These are phyloP conservation scores for Xyrauchen texanus DNA, from an alignment of 2,113 vertebrate genomes.

Conservation along the genomic window DNA sequence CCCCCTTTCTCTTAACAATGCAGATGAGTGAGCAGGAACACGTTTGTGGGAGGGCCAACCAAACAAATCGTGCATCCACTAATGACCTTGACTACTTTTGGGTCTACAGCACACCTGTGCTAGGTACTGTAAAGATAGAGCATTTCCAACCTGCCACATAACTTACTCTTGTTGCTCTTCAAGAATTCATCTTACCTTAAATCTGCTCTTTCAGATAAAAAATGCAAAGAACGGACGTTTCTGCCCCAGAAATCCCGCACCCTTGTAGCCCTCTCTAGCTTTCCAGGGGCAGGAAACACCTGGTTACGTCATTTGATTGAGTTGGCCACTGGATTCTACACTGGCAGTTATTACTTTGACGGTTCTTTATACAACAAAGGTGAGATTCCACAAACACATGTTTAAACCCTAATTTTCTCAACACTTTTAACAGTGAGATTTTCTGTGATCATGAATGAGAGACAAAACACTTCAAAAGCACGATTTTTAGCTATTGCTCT, in stretches of 20 bases:
- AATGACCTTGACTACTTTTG: slow-evolving; percentile 67
- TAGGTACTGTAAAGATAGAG: slow-evolving; percentile 75
- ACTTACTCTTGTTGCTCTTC: not conserved
- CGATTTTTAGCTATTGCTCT: too few species aligned
- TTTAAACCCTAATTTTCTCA: not conserved
- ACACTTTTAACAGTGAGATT: not conserved
- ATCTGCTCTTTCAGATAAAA: slow-evolving; percentile 78
- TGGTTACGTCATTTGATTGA: slow-evolving; percentile 96
- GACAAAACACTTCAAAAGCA: too few species aligned
- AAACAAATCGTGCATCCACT: slow-evolving; percentile 21
- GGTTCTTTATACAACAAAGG: slow-evolving; percentile 95
- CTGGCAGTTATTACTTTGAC: slow-evolving; percentile 96
- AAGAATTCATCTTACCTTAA: not conserved
- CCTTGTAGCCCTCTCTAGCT: slow-evolving; percentile 90
- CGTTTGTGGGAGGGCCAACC: slow-evolving; percentile 66
- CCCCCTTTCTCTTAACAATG: slow-evolving; percentile 77
- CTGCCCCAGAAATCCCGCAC: slow-evolving; percentile 84
- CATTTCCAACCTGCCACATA: not conserved
- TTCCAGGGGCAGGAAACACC: slow-evolving; percentile 94
- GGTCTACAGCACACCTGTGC: slow-evolving; percentile 91
- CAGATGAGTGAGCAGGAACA: slow-evolving; percentile 63
- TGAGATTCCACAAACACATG: slow-evolving; percentile 54
- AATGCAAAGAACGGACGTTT: slow-evolving; percentile 90
- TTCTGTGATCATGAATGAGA: not conserved
- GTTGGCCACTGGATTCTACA: slow-evolving; percentile 92